These are phyloP conservation scores for Eumeta japonica DNA, from an alignment of 1,140 invertebrate species.

Conservation along the genomic window DNA sequence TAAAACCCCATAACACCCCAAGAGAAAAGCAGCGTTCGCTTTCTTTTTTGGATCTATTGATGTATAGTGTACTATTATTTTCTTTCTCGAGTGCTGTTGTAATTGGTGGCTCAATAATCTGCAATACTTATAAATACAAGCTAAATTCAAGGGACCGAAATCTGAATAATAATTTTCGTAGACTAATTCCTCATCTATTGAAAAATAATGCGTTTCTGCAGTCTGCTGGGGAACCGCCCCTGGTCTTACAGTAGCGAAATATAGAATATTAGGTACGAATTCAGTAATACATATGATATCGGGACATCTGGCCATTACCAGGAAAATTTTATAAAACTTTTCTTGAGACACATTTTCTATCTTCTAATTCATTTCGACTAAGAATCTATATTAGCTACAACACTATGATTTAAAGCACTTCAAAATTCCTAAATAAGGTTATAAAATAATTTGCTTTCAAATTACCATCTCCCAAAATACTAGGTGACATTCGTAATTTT, in stretches of 20 bases:
- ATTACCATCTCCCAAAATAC: too few relatives aligned
- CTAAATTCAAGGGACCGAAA: constrained; percentile 94
- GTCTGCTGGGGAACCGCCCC: constrained; percentile 69
- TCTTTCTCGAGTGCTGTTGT: constrained; percentile 35
- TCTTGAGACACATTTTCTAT: too few relatives aligned
- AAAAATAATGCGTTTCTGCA: constrained; percentile 83
- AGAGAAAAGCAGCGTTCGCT: constrained; percentile 79
- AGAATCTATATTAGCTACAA: too few relatives aligned
- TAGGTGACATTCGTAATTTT: too few relatives aligned
- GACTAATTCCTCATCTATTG: constrained; percentile 83
- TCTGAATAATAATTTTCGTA: constrained; percentile 97
- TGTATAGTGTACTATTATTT: constrained; percentile 68
- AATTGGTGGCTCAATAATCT: constrained; percentile 74
- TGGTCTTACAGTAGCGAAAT: constrained; percentile 40
- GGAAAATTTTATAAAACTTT: constrained; percentile 6
- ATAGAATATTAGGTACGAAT: constrained; percentile 48
- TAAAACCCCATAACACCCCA: constrained; percentile 86
- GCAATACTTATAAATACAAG: constrained; percentile 93
- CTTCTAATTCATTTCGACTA: too few relatives aligned
- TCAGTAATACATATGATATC: constrained; percentile 45
- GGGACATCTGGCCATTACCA: constrained; percentile 29
- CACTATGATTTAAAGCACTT: too few relatives aligned
- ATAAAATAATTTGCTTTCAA: too few relatives aligned
- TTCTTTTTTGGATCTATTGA: constrained; percentile 72
- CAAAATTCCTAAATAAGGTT: too few relatives aligned